These are phyloP conservation scores for Cylas formicarius DNA, from an alignment of 1,140 invertebrate species.

Conservation along the genomic window DNA sequence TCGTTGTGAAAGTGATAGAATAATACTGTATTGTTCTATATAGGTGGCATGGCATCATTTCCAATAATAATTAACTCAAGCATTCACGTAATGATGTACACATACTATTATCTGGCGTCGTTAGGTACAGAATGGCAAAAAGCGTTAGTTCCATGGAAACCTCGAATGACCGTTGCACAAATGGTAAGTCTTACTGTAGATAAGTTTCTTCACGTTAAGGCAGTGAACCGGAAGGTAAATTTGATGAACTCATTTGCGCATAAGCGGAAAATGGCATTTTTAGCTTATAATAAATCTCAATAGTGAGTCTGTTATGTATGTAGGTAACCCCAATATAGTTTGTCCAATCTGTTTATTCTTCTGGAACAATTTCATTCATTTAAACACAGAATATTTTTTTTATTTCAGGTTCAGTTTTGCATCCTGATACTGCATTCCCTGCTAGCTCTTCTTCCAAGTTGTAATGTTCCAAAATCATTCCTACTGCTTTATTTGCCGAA, in stretches of 20 bases:
- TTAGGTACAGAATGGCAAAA: slow-evolving; percentile 34
- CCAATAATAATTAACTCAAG: slow-evolving; percentile 30
- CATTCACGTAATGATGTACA: slow-evolving; percentile 42
- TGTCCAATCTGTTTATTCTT: too few relatives aligned
- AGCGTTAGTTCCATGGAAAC: slow-evolving; percentile 37
- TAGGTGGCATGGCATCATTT: slow-evolving; percentile 33
- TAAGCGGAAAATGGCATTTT: too few relatives aligned
- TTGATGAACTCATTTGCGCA: too few relatives aligned
- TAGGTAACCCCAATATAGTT: background rate
- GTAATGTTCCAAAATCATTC: slow-evolving; percentile 46
- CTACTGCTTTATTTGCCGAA: slow-evolving; percentile 52
- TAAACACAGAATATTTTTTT: slow-evolving; percentile 5
- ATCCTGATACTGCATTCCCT: slow-evolving; percentile 51
- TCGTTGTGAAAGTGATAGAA: too few relatives aligned
- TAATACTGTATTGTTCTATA: slow-evolving; percentile 4
- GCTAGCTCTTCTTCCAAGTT: slow-evolving; percentile 49
- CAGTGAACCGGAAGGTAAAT: too few relatives aligned
- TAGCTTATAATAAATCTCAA: too few relatives aligned
- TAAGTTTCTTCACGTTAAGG: background rate
- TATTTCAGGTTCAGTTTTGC: slow-evolving; percentile 58
- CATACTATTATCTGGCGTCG: slow-evolving; percentile 36
- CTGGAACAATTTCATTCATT: too few relatives aligned
- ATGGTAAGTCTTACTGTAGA: slow-evolving; percentile 32
- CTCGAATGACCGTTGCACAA: slow-evolving; percentile 42
- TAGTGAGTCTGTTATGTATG: too few relatives aligned